These are phyloP conservation scores for Montipora cactus DNA, from an alignment of 64 coral and sea anemone species.

Conservation along the genomic window DNA sequence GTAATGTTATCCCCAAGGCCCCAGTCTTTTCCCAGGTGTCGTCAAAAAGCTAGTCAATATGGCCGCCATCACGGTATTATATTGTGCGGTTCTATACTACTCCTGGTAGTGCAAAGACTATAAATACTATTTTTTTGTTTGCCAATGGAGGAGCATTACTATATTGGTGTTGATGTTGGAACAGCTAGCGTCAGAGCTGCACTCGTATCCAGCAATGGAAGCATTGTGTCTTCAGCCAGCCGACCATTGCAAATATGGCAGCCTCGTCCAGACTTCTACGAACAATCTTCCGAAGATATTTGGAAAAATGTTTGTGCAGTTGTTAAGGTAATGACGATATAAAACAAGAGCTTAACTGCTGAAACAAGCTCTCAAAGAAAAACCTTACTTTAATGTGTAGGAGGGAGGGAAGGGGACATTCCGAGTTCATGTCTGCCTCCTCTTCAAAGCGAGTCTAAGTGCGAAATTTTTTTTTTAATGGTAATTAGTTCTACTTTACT, in stretches of 20 bases:
- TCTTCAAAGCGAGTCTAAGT: too few relatives aligned
- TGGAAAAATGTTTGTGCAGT: slow-evolving; percentile 74
- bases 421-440: too few relatives aligned
- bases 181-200: slow-evolving; percentile 84
- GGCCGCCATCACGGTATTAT: not conserved
- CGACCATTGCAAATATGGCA: slow-evolving; percentile 76
- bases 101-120: not conserved
- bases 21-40: too few relatives aligned
- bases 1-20: too few relatives aligned
- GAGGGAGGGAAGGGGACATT: too few relatives aligned
- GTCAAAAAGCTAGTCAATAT: not conserved
- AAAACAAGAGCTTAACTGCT: too few relatives aligned
- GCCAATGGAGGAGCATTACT: slow-evolving; percentile 53
- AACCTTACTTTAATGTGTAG: too few relatives aligned
- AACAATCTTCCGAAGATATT: slow-evolving; percentile 84
- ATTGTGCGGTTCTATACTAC: too few relatives aligned
- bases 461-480: too few relatives aligned
- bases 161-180: slow-evolving; percentile 92
- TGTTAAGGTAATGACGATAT: slow-evolving; percentile 63
- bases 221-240: slow-evolving; percentile 17
- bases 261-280: slow-evolving; percentile 47
- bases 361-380: too few relatives aligned
- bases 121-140: not conserved
- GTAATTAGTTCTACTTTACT: too few relatives aligned
- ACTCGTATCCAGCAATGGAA: slow-evolving; percentile 75